These are phyloP conservation scores for Tragelaphus imberbis DNA, from an alignment of 2,113 vertebrate species.

Conservation along the genomic window DNA sequence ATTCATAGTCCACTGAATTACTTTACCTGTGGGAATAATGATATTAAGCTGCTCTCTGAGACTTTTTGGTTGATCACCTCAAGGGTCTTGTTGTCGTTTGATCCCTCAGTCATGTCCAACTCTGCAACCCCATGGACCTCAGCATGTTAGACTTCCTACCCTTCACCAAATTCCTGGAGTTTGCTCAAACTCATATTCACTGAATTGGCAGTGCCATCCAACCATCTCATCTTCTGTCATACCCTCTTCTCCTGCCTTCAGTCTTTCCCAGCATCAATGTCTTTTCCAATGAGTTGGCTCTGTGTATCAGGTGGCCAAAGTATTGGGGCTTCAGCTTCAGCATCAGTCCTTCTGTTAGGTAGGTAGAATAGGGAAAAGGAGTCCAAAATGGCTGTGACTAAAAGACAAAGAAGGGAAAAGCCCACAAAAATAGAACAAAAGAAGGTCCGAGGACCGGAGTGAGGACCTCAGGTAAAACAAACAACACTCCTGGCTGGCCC, in stretches of 20 bases:
- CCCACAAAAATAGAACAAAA: no score
- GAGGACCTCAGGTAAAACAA: no score
- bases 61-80: neutral
- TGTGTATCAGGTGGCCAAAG: neutral
- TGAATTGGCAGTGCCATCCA: neutral
- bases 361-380: no score
- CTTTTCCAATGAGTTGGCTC: neutral
- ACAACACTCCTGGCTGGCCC: no score
- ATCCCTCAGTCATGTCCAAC: no score
- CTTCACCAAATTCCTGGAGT: neutral
- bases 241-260: neutral
- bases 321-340: neutral
- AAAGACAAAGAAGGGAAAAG: no score
- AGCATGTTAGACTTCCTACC: neutral
- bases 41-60: neutral
- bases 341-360: neutral
- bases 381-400: no score
- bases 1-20: neutral
- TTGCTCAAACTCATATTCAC: neutral
- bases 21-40: neutral
- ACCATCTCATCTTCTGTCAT: neutral
- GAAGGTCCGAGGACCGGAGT: no score
- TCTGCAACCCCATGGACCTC: no score
- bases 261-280: neutral
- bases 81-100: neutral